Conservation (phyloP, 2,797 vertebrate species). For the Psittacula derbiana region DNA sequence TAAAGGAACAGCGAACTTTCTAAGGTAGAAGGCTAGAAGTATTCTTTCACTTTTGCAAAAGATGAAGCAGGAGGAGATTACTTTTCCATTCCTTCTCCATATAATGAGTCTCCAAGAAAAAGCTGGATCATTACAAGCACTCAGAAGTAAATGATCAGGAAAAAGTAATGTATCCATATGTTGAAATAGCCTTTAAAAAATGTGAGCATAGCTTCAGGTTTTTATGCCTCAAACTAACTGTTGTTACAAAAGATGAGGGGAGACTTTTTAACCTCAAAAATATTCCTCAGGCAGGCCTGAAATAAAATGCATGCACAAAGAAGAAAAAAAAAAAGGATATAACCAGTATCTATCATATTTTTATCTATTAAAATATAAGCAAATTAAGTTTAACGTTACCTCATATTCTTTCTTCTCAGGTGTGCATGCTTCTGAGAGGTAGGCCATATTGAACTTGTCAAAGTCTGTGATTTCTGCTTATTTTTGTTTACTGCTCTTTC, state of each 20-base stretch:
- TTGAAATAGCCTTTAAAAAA: background rate
- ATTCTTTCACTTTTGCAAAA: background rate
- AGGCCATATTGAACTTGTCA: background rate
- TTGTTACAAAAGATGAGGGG: background rate
- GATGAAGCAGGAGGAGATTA: background rate
- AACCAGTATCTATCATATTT: background rate
- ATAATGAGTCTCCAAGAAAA: background rate
- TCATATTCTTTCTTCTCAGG: conserved; percentile 16
- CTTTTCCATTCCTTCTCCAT: background rate
- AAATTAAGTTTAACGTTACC: background rate
- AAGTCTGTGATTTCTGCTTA: background rate
- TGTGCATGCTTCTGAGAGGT: background rate
- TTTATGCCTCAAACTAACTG: background rate
- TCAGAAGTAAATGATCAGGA: background rate
- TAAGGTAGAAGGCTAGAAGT: background rate
- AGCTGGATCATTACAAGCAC: background rate
- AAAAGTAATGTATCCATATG: background rate
- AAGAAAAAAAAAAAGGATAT: background rate
- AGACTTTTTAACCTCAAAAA: background rate
- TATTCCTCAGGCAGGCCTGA: background rate
- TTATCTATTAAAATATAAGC: background rate
- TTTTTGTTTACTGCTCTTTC: conserved; percentile 9
- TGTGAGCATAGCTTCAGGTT: background rate
- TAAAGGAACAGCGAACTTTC: background rate
- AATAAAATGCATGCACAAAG: background rate